phyloP scores from a whole-genome alignment of 2,113 vertebrate genomes.

The Phaethon lepturus region DNA sequence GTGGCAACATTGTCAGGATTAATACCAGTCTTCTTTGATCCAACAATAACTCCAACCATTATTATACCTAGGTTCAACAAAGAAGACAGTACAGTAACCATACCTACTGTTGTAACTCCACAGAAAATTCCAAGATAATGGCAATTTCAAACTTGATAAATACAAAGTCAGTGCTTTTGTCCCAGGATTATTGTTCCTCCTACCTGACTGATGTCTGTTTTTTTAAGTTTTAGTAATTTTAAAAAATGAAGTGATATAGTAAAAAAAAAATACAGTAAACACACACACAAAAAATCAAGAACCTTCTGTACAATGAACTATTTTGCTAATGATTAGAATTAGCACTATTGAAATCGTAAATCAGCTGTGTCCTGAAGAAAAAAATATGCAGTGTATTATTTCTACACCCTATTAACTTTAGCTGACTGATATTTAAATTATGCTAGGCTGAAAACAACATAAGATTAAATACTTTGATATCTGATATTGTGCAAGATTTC shows the following conservation, averaged over 20 bases:
- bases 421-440: not conserved
- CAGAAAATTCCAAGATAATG: not conserved
- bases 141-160: not conserved
- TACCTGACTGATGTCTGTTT: not conserved
- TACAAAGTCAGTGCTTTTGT: not conserved
- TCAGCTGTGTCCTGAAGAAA: not conserved
- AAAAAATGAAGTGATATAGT: not conserved
- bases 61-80: constrained; percentile 85
- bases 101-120: not conserved
- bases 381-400: not conserved
- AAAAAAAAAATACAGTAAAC: not conserved
- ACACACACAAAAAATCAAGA: not conserved
- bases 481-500: not conserved
- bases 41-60: constrained; percentile 98
- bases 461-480: not conserved
- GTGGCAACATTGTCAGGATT: constrained; percentile 98
- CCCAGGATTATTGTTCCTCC: not conserved
- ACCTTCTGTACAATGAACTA: not conserved
- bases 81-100: not conserved
- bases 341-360: not conserved
- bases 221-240: not conserved
- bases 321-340: not conserved
- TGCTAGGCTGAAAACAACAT: not conserved
- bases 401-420: not conserved
- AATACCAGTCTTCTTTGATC: constrained; percentile 97